These are phyloP conservation scores for Sthenelais limicola DNA, from an alignment of 2,888 invertebrate genomes.

Conservation along the genomic window DNA sequence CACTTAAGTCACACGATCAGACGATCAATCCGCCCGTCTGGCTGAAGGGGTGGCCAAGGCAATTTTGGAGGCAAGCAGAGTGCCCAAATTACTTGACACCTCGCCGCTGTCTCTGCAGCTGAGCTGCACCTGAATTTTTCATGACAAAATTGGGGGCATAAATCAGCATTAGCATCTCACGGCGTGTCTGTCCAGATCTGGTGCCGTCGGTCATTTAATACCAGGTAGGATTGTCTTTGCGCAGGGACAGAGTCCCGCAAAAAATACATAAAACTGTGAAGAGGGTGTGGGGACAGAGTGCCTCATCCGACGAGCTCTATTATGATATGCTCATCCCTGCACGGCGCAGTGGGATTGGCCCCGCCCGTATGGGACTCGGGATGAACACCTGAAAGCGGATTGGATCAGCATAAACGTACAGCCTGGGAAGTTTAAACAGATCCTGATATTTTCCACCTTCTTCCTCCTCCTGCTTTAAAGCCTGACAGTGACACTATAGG, in stretches of 20 bases:
- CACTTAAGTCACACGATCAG: slow-evolving; percentile 37
- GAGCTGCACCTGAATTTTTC: slow-evolving; percentile 49
- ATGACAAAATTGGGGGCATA: slow-evolving; percentile 40
- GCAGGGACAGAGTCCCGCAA: too few species aligned
- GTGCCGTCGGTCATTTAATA: slow-evolving; percentile 3
- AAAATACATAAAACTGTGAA: too few species aligned
- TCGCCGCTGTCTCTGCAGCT: slow-evolving; percentile 52
- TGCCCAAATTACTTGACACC: slow-evolving; percentile 58
- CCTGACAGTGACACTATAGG: too few species aligned
- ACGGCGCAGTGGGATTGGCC: neutral
- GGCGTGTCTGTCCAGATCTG: neutral
- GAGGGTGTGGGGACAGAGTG: too few species aligned
- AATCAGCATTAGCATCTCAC: slow-evolving; percentile 39
- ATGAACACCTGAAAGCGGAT: slow-evolving; percentile 31
- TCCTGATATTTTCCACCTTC: too few species aligned
- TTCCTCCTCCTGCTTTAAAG: too few species aligned
- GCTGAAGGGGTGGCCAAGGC: slow-evolving; percentile 21
- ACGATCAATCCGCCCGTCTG: slow-evolving; percentile 20
- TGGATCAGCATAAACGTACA: too few species aligned
- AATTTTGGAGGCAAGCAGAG: slow-evolving; percentile 40
- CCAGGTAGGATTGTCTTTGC: neutral
- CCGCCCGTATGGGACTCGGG: neutral
- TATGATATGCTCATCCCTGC: too few species aligned
- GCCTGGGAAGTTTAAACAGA: too few species aligned
- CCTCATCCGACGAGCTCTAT: too few species aligned